Percentiles rank a stretch among this genome's conserved stretches.
These are phyloP conservation scores for Drosophila melanosoma DNA, from an alignment of 2,888 invertebrate species.

Conservation along the genomic window DNA sequence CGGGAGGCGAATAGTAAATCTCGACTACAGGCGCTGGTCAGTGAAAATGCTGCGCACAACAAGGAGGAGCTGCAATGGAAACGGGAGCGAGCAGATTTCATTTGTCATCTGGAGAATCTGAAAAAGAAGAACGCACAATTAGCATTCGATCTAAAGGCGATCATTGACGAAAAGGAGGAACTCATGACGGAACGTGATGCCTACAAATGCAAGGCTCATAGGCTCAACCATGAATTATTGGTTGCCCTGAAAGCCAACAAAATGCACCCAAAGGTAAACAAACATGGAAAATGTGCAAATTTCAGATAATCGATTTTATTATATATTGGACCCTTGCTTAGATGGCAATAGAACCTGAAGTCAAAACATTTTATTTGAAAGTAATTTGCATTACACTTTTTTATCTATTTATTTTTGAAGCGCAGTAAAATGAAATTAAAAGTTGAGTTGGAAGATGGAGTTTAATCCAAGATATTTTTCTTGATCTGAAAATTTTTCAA, in stretches of 20 bases:
- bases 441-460: neutral
- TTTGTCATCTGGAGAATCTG: conserved; percentile 83
- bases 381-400: neutral
- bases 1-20: conserved; percentile 60
- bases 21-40: conserved; percentile 46
- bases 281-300: neutral
- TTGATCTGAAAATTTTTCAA: neutral
- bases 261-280: conserved; percentile 80
- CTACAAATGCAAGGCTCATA: conserved; percentile 92
- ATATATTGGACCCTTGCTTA: neutral
- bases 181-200: conserved; percentile 92
- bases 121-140: conserved; percentile 88
- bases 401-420: no score
- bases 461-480: neutral
- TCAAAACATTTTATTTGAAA: neutral
- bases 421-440: neutral
- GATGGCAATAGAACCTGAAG: neutral
- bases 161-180: conserved; percentile 94
- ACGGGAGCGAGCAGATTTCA: conserved; percentile 82
- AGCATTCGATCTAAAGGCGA: conserved; percentile 90
- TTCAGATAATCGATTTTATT: neutral
- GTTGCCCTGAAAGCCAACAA: conserved; percentile 87
- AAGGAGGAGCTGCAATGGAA: conserved; percentile 83
- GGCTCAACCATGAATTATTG: conserved; percentile 92
- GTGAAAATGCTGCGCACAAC: conserved; percentile 52